Evolutionary conservation across 1,140 invertebrate species (phyloP), one percentile per base, ranked within the genome.

Genomic region (Neodiprion pinetum): DNA sequence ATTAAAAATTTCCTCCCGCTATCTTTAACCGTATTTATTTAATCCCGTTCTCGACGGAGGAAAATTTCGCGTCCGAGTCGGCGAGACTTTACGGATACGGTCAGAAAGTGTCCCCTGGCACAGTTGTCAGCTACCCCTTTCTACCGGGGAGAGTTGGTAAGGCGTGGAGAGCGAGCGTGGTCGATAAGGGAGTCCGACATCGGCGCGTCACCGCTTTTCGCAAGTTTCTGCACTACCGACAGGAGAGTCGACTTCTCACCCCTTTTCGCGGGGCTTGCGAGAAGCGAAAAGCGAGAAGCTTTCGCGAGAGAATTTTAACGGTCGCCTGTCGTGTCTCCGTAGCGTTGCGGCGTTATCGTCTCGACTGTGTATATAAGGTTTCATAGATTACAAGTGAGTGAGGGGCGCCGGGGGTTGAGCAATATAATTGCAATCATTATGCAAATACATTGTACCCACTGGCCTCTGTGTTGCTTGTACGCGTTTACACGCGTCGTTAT

Each of bases 201-300:
- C 78, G 70, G 82, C 75, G 77, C 79, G 74, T 81, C 77, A 78
- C 72, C 76, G 76, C 78, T 74, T 77, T 80, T 78, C 80, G 78
- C 53, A 61, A 17, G 2, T 82, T 79, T 82, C 86, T 87, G 77
- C 84, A 74, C 73, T 87, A 85, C 85, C 86, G 84, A 86, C 86
- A 77, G n/a, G 79, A 75, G 80, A 78, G 66, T 47, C 69, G 23
- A 23, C 68, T 66, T 66, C 61, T 61, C n/a, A 17, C 53, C 11
- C 53, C 53, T 17, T 17, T 61, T 61, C 28, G 2, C 5, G 28
- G 28, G 53, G 53, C 53, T 61, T 17, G n/a, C 53, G n/a, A 61
- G n/a, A 40, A 40, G 28, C 28, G 28, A 12, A n/a, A 14, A 66
- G 73, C 73, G 67, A 17, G 48, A 70, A 12, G 48, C 50, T 50